Evolutionary conservation across 1,140 invertebrate species (phyloP), one percentile per base, ranked within the genome.

Genomic region (Drosophila sucinea): DNA sequence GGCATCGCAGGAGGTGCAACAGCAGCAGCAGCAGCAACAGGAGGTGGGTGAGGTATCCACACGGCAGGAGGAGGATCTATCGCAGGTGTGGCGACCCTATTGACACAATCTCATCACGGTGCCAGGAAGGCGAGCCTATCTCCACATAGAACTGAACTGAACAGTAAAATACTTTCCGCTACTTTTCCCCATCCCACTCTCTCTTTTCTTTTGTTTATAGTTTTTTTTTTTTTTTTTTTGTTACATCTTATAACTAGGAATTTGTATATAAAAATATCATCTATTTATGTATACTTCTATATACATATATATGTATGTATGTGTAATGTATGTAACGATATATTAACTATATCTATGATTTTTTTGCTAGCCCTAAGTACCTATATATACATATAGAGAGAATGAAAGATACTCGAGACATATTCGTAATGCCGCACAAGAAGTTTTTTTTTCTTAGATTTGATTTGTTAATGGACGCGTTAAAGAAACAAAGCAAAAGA

Each of bases 61-160:
- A 8, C 74, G 90, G n/a, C 81, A 79, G 4, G 91, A 91, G 25
- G 81, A 78, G 8, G 89, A 91, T 67, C 70, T 92, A 70, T 85
- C 91, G 4, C 87, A 85, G 61, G 93, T 93, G 38, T 93, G 93
- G 93, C 91, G 93, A 74, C 93, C 93, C 62, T 93, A 93, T 89
- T 93, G 90, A 92, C 83, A 76, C 68, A 81, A 79, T 69, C 67
- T 74, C 29, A 56, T 78, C 10, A 38, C 58, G 38, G 61, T 64
- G 47, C 54, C 55, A 41, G 60, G 67, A n/a, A 30, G 32, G 2
- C 62, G 57, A 55, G 67, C 69, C 27, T 70, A 75, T 65, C 70
- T 87, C 63, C 87, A 87, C 72, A 90, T 90, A 69, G 81, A 79
- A 79, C 73, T 84, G 79, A 81, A 79, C 64, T 77, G 60, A 62